Conservation (phyloP, 2,888 invertebrate genomes). For the Drosophila fulvimacula region DNA sequence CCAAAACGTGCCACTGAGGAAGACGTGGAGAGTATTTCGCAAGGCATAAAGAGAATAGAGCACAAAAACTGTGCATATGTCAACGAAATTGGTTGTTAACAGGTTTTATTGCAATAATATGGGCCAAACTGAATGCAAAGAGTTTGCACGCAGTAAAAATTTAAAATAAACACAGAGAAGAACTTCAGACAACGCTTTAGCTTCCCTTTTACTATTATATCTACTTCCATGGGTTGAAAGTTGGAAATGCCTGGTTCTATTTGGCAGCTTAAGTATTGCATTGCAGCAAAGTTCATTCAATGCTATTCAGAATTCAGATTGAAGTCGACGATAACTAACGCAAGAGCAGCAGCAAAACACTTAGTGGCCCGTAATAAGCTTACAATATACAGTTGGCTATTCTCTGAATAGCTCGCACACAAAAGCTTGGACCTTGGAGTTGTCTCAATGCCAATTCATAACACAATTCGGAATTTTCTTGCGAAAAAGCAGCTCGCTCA, state of each 20-base stretch:
- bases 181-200: not conserved
- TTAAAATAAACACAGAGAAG: not conserved
- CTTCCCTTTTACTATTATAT: not conserved
- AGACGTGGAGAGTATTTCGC: not conserved
- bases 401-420: not conserved
- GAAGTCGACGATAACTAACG: not conserved
- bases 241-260: not conserved
- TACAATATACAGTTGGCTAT: not conserved
- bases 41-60: not conserved
- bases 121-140: not conserved
- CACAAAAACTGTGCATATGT: not conserved
- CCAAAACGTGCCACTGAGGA: constrained; percentile 2
- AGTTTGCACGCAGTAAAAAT: not conserved
- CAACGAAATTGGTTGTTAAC: not conserved
- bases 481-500: constrained; percentile 19
- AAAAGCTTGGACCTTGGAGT: not conserved
- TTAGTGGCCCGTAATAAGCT: constrained; percentile 31
- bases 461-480: constrained; percentile 13
- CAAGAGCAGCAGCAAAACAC: constrained; percentile 10
- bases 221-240: not conserved
- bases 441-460: constrained; percentile 20
- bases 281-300: not conserved
- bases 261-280: not conserved
- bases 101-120: not conserved
- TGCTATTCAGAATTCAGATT: not conserved